phyloP scores from a whole-genome alignment of 1,140 invertebrate species.

The Sitobion miscanthi region DNA sequence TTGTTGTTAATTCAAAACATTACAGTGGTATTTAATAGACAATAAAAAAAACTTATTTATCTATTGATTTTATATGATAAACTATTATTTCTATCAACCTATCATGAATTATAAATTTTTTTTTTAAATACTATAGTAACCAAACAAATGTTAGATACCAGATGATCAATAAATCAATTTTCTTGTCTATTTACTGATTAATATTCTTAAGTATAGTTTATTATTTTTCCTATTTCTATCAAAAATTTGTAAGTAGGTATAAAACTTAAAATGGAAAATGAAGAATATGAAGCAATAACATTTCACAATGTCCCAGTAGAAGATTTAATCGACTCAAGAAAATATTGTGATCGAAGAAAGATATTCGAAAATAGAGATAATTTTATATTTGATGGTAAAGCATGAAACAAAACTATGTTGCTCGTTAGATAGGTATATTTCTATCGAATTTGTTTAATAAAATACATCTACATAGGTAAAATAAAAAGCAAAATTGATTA shows the following conservation, averaged over 20 bases:
- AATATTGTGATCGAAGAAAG: background rate
- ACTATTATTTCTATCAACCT: background rate
- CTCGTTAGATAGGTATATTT: too few species aligned
- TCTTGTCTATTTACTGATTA: background rate
- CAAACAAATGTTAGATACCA: background rate
- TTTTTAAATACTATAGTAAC: background rate
- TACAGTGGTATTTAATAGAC: too few species aligned
- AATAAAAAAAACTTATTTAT: too few species aligned
- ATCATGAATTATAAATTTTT: background rate
- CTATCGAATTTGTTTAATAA: background rate
- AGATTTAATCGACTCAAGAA: background rate
- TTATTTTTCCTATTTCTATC: background rate
- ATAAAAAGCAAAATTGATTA: background rate
- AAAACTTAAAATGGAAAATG: conserved; percentile 3
- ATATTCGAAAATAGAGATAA: background rate
- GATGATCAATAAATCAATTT: background rate
- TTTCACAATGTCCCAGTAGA: background rate
- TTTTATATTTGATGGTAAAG: background rate
- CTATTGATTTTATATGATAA: background rate
- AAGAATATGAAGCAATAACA: background rate
- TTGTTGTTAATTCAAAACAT: too few species aligned
- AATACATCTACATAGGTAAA: background rate
- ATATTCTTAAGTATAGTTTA: too few species aligned
- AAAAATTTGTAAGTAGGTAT: background rate
- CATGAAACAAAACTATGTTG: background rate